A percentile compares a stretch with the other conserved stretches of the same genome.
These are phyloP conservation scores for Carapus acus DNA, from an alignment of 2,797 vertebrate genomes.

Conservation along the genomic window DNA sequence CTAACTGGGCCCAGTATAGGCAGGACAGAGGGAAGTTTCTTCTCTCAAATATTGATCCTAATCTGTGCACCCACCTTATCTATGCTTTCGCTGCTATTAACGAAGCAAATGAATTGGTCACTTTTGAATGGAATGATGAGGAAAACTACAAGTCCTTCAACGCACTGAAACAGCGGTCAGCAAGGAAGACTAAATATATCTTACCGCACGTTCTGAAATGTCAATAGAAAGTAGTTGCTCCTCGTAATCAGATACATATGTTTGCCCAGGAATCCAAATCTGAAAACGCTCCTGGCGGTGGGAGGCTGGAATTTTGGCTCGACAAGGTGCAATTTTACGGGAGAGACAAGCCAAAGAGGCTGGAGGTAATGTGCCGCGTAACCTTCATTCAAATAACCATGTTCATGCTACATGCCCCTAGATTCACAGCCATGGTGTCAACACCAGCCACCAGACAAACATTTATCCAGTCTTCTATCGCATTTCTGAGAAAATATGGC, in stretches of 20 bases:
- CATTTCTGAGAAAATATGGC: conserved; percentile 64
- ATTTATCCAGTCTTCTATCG: conserved; percentile 75
- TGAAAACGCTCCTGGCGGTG: conserved; percentile 76
- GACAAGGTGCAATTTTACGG: conserved; percentile 56
- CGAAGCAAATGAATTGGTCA: conserved; percentile 58
- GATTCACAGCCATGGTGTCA: conserved; percentile 74
- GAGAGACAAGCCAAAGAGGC: too few species aligned
- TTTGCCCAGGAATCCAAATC: conserved; percentile 64
- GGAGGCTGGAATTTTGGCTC: conserved; percentile 81
- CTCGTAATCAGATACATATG: background rate
- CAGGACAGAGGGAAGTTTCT: conserved; percentile 56
- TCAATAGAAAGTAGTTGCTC: background rate
- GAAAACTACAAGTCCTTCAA: conserved; percentile 70
- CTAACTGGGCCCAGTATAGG: conserved; percentile 77
- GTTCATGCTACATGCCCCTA: conserved; percentile 47
- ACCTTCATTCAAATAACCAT: too few species aligned
- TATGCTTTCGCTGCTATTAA: conserved; percentile 78
- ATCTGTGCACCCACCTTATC: conserved; percentile 80
- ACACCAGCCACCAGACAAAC: conserved; percentile 60
- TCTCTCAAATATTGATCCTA: conserved; percentile 71
- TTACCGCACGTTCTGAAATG: background rate
- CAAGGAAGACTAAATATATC: background rate
- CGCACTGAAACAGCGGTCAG: conserved; percentile 70
- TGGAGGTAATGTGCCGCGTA: too few species aligned
- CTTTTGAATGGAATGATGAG: conserved; percentile 71